phyloP scores from a whole-genome alignment of 2,888 invertebrate genomes.

The Hypercompe scribonia region DNA sequence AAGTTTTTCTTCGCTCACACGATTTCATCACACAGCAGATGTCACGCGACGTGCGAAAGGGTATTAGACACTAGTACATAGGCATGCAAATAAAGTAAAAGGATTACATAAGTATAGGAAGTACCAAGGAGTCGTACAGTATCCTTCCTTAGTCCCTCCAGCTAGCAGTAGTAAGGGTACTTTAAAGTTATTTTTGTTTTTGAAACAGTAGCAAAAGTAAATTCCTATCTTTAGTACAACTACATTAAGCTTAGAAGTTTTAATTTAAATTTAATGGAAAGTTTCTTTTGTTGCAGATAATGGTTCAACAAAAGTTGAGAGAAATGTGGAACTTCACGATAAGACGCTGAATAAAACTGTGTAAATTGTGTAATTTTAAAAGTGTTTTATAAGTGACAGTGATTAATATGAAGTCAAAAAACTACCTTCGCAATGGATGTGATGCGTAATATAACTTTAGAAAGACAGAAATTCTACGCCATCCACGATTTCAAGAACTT shows the following conservation, averaged over 20 bases:
- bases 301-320: neutral
- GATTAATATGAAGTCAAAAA: constrained; percentile 29
- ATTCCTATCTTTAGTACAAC: neutral
- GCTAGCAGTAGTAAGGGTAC: too few relatives aligned
- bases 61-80: too few relatives aligned
- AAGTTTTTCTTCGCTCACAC: too few relatives aligned
- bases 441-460: constrained; percentile 68
- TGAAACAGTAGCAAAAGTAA: neutral
- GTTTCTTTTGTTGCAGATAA: constrained; percentile 1
- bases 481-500: constrained; percentile 66
- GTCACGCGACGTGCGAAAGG: too few relatives aligned
- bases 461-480: constrained; percentile 70
- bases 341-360: neutral
- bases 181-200: neutral
- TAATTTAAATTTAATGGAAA: neutral
- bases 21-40: too few relatives aligned
- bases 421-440: constrained; percentile 61
- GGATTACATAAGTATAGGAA: too few relatives aligned
- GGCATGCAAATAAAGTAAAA: too few relatives aligned
- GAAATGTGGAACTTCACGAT: neutral
- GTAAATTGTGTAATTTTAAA: neutral
- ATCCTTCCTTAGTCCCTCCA: too few relatives aligned
- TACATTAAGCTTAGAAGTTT: neutral
- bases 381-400: neutral
- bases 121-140: too few relatives aligned